Conservation (phyloP, 37 sponge, comb jelly and placozoan genomes). For the Dysidea cf. avara region DNA sequence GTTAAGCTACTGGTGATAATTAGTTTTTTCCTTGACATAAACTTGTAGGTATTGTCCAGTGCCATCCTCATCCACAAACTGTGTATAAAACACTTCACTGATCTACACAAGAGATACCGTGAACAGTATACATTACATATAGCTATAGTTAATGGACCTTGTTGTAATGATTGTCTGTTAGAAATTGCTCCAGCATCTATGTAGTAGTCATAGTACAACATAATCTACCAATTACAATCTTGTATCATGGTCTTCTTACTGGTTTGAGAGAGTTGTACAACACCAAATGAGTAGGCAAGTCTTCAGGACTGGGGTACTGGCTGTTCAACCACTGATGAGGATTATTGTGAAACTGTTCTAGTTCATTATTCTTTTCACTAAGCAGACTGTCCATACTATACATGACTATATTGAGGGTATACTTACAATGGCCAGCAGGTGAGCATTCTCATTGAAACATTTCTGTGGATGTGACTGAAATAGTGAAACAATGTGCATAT, state of each 20-base stretch:
- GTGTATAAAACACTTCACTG: constrained; percentile 67
- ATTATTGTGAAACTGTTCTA: constrained; percentile 16
- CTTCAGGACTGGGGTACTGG: not conserved
- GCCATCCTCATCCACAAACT: constrained; percentile 51
- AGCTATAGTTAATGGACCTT: constrained; percentile 3
- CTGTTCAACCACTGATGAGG: constrained; percentile 27
- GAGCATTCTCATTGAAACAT: constrained; percentile 54
- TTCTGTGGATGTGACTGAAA: constrained; percentile 69
- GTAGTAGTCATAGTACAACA: no score
- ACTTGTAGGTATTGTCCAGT: constrained; percentile 56
- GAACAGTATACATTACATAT: not conserved
- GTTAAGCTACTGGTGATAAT: no score
- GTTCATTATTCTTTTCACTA: constrained; percentile 7
- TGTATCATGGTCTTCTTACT: no score
- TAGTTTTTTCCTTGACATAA: no score
- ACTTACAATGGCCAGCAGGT: constrained; percentile 65
- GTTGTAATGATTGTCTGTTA: constrained; percentile 6
- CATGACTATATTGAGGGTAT: no score
- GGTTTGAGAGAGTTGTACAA: constrained; percentile 54
- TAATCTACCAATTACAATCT: no score
- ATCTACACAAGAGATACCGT: constrained; percentile 23
- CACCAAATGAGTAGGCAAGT: constrained; percentile 58
- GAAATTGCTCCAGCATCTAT: constrained; percentile 14
- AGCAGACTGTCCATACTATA: not conserved
- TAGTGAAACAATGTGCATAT: not conserved